Percentiles rank a stretch among this genome's conserved stretches.
Evolutionary conservation across 2,888 invertebrate genomes (phyloP).

Genomic region (Neria commutata): DNA sequence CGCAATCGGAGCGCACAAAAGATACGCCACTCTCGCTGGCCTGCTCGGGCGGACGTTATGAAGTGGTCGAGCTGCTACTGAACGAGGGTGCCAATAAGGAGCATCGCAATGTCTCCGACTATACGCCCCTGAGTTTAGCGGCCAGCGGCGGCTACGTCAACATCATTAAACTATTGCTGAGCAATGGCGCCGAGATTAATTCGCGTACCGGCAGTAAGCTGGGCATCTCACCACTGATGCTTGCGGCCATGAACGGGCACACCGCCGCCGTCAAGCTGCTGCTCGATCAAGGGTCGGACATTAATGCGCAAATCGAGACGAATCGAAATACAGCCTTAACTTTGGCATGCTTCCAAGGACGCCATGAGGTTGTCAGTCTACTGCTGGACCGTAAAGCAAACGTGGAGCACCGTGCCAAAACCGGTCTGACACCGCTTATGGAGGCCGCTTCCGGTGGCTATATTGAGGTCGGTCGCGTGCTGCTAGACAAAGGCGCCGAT

Average conservation of each 20-base stretch:
- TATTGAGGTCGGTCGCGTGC: conserved; percentile 95
- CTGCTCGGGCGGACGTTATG: conserved; percentile 96
- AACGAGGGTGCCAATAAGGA: conserved; percentile 93
- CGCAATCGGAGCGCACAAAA: conserved; percentile 98
- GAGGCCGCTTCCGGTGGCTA: conserved; percentile 99
- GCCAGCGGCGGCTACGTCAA: conserved; percentile 99
- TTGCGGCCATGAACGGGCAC: conserved; percentile 99
- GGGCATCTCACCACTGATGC: conserved; percentile 98
- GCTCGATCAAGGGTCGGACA: conserved; percentile 97
- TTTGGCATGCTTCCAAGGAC: conserved; percentile 98
- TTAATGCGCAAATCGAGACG: conserved; percentile 99
- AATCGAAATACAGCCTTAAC: conserved; percentile 98
- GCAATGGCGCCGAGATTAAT: conserved; percentile 97
- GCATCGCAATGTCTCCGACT: conserved; percentile 98
- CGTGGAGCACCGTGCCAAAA: conserved; percentile 99
- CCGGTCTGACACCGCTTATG: conserved; percentile 98
- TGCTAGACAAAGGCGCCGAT: conserved; percentile 96
- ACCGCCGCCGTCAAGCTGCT: conserved; percentile 92
- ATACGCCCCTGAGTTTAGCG: conserved; percentile 97
- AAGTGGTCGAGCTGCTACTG: conserved; percentile 91
- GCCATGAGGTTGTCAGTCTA: conserved; percentile 97
- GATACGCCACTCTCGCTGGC: conserved; percentile 97
- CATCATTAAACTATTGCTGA: conserved; percentile 91
- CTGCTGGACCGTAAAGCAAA: conserved; percentile 96
- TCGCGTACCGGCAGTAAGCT: conserved; percentile 95